Conservation (phyloP, 2,113 vertebrate genomes). For the Pollachius pollachius region DNA sequence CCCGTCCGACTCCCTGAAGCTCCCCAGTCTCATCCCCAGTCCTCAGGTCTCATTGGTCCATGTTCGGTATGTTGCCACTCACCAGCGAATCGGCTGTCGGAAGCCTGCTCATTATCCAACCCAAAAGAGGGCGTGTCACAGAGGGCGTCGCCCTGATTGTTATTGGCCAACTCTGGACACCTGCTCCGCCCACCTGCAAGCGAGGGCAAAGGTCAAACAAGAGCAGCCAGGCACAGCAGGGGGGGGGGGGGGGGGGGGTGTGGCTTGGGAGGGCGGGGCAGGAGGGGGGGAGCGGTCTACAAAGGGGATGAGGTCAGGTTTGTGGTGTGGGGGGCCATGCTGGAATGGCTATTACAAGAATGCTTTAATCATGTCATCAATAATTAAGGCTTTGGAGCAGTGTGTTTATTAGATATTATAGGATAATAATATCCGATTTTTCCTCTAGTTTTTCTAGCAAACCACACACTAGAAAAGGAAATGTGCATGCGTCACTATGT, state of each 20-base stretch:
- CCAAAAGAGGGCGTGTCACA: conserved; percentile 89
- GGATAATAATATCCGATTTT: not conserved
- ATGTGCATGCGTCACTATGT: conserved; percentile 22
- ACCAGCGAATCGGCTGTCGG: conserved; percentile 96
- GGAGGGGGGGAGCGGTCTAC: conserved; percentile 10
- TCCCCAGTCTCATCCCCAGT: conserved; percentile 28
- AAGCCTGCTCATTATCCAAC: conserved; percentile 98
- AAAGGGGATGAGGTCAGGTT: conserved; percentile 21
- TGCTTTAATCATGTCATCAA: not conserved
- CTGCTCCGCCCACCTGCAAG: conserved; percentile 82
- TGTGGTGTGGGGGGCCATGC: conserved; percentile 43
- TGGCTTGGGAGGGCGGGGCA: conserved; percentile 4
- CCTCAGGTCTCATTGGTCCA: conserved; percentile 73
- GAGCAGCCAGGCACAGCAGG: conserved; percentile 74
- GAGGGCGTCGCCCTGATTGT: conserved; percentile 91
- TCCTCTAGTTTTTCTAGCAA: conserved; percentile 34
- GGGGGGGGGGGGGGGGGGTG: conserved; percentile 20
- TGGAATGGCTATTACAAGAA: conserved; percentile 28
- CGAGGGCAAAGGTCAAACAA: conserved; percentile 81
- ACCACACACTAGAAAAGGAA: conserved; percentile 14
- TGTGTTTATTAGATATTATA: not conserved
- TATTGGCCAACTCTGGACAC: conserved; percentile 98
- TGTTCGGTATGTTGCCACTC: conserved; percentile 94
- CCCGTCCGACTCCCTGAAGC: conserved; percentile 18
- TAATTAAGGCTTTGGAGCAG: too few species aligned